phyloP scores from a whole-genome alignment of 2,113 vertebrate species.

The Embiotoca jacksoni region DNA sequence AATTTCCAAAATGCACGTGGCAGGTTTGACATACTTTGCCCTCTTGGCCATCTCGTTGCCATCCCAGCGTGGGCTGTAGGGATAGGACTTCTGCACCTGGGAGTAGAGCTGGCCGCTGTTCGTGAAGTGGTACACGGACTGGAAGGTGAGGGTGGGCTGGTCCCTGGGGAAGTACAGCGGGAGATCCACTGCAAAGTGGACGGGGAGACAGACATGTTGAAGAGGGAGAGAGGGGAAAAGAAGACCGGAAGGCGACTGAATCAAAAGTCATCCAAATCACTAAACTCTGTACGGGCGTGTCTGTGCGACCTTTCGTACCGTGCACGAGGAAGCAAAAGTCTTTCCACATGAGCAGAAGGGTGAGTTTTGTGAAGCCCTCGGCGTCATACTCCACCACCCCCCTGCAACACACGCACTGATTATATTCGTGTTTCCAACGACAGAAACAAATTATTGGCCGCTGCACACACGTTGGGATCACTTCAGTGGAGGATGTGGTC shows the following conservation, averaged over 20 bases:
- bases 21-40: constrained; percentile 91
- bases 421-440: not conserved
- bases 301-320: constrained; percentile 80
- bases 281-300: constrained; percentile 49
- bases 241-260: not conserved
- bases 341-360: constrained; percentile 96
- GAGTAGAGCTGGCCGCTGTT: constrained; percentile 98
- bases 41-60: constrained; percentile 99
- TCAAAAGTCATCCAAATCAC: too few relatives aligned
- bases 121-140: constrained; percentile 98
- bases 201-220: not conserved
- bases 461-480: not conserved
- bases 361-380: constrained; percentile 98
- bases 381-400: constrained; percentile 98
- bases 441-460: not conserved
- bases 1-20: not conserved
- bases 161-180: constrained; percentile 97
- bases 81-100: constrained; percentile 97
- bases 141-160: constrained; percentile 97
- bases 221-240: not conserved
- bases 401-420: constrained; percentile 77
- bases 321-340: constrained; percentile 98
- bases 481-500: constrained; percentile 1
- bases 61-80: constrained; percentile 98
- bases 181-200: constrained; percentile 88